Conservation (phyloP, 2,888 invertebrate species). For the Archips crataeganus region DNA sequence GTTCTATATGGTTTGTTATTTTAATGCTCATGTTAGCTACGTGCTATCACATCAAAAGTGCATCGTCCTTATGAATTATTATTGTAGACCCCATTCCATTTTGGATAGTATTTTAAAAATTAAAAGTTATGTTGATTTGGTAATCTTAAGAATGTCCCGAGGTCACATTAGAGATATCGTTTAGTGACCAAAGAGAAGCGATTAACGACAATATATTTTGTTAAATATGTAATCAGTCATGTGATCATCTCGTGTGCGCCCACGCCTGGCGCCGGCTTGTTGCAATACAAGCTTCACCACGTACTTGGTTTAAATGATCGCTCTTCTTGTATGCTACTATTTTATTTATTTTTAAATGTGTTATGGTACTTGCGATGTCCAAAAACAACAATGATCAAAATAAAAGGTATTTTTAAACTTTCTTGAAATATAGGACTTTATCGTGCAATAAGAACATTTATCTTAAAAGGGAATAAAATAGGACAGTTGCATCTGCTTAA, state of each 20-base stretch:
- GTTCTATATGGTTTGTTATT: background rate
- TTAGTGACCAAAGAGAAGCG: conserved; percentile 58
- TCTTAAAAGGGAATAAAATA: background rate
- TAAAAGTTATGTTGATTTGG: conserved; percentile 19
- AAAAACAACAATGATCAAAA: background rate
- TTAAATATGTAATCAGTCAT: conserved; percentile 82
- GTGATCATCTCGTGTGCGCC: conserved; percentile 72
- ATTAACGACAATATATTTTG: conserved; percentile 77
- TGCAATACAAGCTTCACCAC: conserved; percentile 49
- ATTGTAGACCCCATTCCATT: background rate
- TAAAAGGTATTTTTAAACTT: background rate
- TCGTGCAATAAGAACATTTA: background rate
- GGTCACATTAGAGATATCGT: conserved; percentile 59
- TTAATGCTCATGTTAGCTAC: background rate
- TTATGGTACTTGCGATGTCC: background rate
- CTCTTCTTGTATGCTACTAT: conserved; percentile 8
- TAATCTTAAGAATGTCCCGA: conserved; percentile 47
- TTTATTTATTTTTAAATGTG: conserved; percentile 2
- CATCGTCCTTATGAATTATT: background rate
- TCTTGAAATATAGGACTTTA: background rate
- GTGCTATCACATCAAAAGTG: background rate
- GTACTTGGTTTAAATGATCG: conserved; percentile 37
- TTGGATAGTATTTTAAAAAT: background rate
- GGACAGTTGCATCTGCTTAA: background rate
- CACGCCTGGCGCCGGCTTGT: conserved; percentile 73